Evolutionary conservation across 2,888 invertebrate genomes (phyloP), one percentile per base, ranked within the genome.

Genomic region (Rapana venosa): DNA sequence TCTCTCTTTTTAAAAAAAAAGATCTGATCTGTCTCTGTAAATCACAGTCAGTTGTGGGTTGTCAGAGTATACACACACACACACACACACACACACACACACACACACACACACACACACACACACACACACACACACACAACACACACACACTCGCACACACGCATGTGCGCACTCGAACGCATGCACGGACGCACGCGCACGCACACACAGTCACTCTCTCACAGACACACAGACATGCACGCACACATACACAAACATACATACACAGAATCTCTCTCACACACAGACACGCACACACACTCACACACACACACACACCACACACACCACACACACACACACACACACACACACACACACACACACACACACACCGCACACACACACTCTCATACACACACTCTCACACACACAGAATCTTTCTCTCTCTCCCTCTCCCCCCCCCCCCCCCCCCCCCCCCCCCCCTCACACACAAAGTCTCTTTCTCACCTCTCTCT

Each of bases 81-180:
- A 66, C 66, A 13, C 81, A 81, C 36, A 26, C 81, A 81, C 79
- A 81, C 79, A 20, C 79, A 81, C 36, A 81, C 36, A 26, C 36
- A 35, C 36, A 81, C 20, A 77, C 77, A 77, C 77, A 77, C 77
- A 77, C 77, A 77, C 77, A 77, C 77, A 77, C 77, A 77, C 32
- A 17, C 77, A 77, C 77, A 17, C 32, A 77, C 77, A 17, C 77
- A 30, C 8, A 6, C 32, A 77, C 77, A 30, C 77, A 17, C 77
- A 77, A 17, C 5, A 5, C 22, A 5, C 70, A 70, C 15, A 70
- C 70, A 70, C 22, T 22, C 11, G 26, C 15, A 22, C 15, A 22
- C 11, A 70, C 15, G 26, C 22, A 22, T 26, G 5, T 13, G 70
- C 22, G 5, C 15, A 5, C 70, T 5, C 70, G 22, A 5, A 17